Evolutionary conservation across 2,797 vertebrate species (phyloP), one percentile per base, ranked within the genome.

Genomic region (Mormyrops attenuatus): DNA sequence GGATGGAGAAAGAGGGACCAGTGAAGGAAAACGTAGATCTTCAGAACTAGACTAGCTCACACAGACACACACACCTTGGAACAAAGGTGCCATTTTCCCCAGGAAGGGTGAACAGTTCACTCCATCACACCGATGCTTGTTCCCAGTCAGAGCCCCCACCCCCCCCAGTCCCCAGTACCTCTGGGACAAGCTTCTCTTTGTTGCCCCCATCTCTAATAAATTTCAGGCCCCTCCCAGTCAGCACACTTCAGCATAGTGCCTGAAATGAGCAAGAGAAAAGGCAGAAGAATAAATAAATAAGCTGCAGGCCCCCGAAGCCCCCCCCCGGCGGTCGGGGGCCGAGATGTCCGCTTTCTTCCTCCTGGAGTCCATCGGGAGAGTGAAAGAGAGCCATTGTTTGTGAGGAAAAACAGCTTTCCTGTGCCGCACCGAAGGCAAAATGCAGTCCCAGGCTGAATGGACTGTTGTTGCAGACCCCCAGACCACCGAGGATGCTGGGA

Each of bases 81-180:
- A 96, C 96, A 96, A 96, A 96, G 95, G 95, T 96, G 94, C 94
- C 93, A 96, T 96, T 96, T 96, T 96, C 94, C 93, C 95, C 94
- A 95, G 94, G 94, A 96, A 95, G 95, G 95, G 95, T 96, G 95
- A 96, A 95, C 94, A 95, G 95, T 95, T 96, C 94, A 94, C 94
- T 94, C 93, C 94, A 95, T 96, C 95, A 96, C 95, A 96, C 95
- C 94, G 94, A 93, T 93, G 93, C 94, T 96, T 96, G 96, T 96
- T 96, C 95, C 96, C 95, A 94, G 95, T 95, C 95, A 91, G 95
- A 95, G 93, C 92, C 94, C 94, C 95, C 94, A 94, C 95, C 92
- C 38, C 91, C 86, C 22, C 80, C 3, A 66, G 73, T 55, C 90
- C 89, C 90, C 90, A 91, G 93, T 94, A 93, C 92, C 94, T 94